phyloP scores from a whole-genome alignment of 1,140 invertebrate genomes.

The Panagrolaimus sp. region DNA sequence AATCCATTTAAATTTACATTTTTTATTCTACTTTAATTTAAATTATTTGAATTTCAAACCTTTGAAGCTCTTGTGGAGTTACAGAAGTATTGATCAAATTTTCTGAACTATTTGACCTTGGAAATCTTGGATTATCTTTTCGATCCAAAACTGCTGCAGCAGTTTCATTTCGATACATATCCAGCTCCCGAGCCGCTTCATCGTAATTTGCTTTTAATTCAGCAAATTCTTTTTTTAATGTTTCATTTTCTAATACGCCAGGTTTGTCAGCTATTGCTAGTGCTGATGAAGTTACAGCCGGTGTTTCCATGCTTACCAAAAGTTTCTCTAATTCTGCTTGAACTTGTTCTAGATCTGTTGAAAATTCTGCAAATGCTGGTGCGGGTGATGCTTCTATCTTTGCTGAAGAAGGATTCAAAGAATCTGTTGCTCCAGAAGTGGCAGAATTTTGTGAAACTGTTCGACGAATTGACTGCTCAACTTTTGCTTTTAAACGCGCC shows the following conservation, averaged over 20 bases:
- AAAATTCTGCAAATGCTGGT: not conserved
- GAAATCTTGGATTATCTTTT: slow-evolving; percentile 16
- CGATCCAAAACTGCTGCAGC: slow-evolving; percentile 20
- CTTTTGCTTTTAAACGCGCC: not conserved
- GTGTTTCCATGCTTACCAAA: not conserved
- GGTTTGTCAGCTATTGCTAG: not conserved
- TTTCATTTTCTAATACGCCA: not conserved
- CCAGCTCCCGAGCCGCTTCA: slow-evolving; percentile 27
- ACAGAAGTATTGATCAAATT: slow-evolving; percentile 11
- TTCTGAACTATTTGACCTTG: slow-evolving; percentile 26
- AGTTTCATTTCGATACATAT: slow-evolving; percentile 36
- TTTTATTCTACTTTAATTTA: no score
- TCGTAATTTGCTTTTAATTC: slow-evolving; percentile 18
- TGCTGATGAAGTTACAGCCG: not conserved
- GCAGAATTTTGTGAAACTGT: not conserved
- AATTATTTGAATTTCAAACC: no score
- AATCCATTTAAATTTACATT: no score
- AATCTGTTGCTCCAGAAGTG: no score
- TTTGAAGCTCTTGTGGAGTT: slow-evolving; percentile 24
- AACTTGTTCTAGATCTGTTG: not conserved
- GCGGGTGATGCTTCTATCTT: not conserved
- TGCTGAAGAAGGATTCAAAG: not conserved
- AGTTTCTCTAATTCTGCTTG: slow-evolving; percentile 2
- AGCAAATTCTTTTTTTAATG: not conserved
- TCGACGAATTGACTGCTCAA: not conserved